Evolutionary conservation across 2,888 invertebrate species (phyloP), one percentile per base, ranked within the genome.

Genomic region (Tillus elongatus): DNA sequence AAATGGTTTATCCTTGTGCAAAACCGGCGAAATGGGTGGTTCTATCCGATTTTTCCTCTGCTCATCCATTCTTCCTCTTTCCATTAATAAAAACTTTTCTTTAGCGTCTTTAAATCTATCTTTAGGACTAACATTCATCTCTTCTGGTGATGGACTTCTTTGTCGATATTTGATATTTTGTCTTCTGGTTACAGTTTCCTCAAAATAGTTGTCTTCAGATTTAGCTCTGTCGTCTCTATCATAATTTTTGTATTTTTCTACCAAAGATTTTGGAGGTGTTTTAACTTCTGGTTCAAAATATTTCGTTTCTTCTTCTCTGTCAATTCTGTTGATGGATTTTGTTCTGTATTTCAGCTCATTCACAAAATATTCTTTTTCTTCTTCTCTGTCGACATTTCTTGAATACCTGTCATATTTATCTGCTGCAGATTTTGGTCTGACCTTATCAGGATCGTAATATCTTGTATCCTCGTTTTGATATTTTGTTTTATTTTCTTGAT

Each of bases 31-130:
- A 39, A 60, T 58, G 3, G 57, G 58, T 8, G 53, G 49, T 34
- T 59, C 59, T 6, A n/a, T 13, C 42, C 35, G 28, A 39, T 41
- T 26, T 28, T 47, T 43, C 14, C 46, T 47, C 52, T 75, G 73
- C 46, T 72, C 69, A 45, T 73, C 74, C 44, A 77, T 70, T 39
- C 76, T 68, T 51, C 82, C 80, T 42, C 80, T 71, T 58, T 88
- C 88, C 63, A 88, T 72, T 44, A 82, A 76, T 61, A 81, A 73
- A 58, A 88, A 88, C 64, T 87, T 87, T 55, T 88, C 85, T 63
- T 87, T 87, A 30, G 88, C 87, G 52, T 87, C 87, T 52, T 84
- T 81, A 65, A 88, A 87, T 40, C 86, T 73, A 53, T 87, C 86
- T 49, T 82, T 76, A 1, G 85, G 85, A 2, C 80, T 75, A n/a